phyloP scores from a whole-genome alignment of 2,113 vertebrate species.

The Sphyrna mokarran region DNA sequence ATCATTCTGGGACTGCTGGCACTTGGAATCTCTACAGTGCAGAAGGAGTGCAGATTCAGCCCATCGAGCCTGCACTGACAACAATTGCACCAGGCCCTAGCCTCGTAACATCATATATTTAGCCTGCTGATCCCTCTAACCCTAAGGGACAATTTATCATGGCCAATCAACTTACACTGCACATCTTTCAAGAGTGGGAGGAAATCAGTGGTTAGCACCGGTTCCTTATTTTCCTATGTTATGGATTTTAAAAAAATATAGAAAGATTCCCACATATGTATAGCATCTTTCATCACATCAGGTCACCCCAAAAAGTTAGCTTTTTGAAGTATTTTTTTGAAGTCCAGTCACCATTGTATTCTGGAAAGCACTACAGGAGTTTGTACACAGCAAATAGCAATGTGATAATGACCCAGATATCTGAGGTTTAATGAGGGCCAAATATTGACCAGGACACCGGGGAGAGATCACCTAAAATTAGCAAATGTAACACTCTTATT shows the following conservation, averaged over 20 bases:
- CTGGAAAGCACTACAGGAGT: neutral
- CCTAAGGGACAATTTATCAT: too few relatives aligned
- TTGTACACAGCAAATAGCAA: neutral
- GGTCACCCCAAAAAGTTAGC: neutral
- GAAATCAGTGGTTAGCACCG: neutral
- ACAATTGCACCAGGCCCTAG: too few relatives aligned
- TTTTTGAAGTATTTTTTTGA: neutral
- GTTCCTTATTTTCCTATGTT: neutral
- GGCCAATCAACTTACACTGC: too few relatives aligned
- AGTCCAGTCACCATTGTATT: neutral
- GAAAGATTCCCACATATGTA: neutral
- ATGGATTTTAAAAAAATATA: neutral
- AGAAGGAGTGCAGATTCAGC: too few relatives aligned
- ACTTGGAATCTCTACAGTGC: too few relatives aligned
- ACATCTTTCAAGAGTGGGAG: too few relatives aligned
- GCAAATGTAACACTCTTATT: too few relatives aligned
- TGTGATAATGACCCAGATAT: neutral
- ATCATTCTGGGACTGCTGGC: neutral
- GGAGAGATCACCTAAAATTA: too few relatives aligned
- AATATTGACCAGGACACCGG: too few relatives aligned
- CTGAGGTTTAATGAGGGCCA: neutral
- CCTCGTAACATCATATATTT: too few relatives aligned
- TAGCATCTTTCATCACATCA: neutral
- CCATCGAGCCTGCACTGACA: too few relatives aligned
- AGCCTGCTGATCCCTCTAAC: too few relatives aligned